Conservation (phyloP, 92 coral and sea anemone species). For the Siderastrea siderea region DNA sequence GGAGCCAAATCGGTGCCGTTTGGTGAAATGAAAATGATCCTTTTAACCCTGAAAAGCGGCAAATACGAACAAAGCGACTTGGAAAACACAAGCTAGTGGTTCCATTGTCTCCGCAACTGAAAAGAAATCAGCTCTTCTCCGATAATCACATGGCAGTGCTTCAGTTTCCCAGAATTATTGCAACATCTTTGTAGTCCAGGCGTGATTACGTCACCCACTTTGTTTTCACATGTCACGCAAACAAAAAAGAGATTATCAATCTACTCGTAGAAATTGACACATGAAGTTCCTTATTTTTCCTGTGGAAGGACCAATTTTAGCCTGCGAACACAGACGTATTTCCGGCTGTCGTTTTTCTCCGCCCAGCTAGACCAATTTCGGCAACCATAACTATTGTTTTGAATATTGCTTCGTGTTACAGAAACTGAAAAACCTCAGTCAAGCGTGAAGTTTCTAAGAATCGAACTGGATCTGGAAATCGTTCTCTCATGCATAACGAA, state of each 20-base stretch:
- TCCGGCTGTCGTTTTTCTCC: no score
- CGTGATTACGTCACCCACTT: background rate
- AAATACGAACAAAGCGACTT: background rate
- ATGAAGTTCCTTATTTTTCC: no score
- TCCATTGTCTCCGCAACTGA: background rate
- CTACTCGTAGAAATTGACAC: no score
- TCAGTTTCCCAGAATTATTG: conserved; percentile 24
- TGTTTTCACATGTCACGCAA: background rate
- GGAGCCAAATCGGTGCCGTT: conserved; percentile 43
- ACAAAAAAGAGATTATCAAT: background rate
- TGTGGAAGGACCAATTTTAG: no score
- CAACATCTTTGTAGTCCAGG: background rate
- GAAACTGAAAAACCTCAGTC: no score
- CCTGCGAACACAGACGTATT: no score
- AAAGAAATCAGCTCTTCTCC: background rate
- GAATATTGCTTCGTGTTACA: no score
- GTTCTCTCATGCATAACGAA: no score
- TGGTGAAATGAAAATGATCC: conserved; percentile 54
- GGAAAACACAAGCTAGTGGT: background rate
- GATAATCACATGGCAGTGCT: background rate
- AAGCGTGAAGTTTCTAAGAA: no score
- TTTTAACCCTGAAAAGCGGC: background rate
- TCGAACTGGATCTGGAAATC: no score
- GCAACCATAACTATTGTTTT: no score
- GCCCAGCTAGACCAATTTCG: no score